Evolutionary conservation across 2,113 vertebrate species (phyloP).

Genomic region (Lethenteron camtschaticum): DNA sequence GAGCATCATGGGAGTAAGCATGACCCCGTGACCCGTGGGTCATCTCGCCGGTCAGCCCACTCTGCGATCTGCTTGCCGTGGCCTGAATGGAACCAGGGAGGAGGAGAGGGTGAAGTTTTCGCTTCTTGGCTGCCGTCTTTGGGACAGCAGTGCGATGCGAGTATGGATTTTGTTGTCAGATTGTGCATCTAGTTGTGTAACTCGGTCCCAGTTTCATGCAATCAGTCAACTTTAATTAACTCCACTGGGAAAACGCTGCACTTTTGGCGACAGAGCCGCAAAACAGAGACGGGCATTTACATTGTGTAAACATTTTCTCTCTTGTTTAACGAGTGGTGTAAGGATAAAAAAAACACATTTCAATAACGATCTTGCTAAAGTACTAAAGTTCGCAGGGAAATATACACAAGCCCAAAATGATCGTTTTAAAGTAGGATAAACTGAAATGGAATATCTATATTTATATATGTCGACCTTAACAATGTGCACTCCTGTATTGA

Average conservation of each 20-base stretch:
- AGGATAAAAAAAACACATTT: too few species aligned
- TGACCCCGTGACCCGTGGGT: too few species aligned
- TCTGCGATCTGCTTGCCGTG: not conserved
- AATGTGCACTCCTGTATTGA: too few species aligned
- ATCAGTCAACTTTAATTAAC: conserved; percentile 5
- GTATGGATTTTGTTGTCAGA: conserved; percentile 5
- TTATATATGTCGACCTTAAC: too few species aligned
- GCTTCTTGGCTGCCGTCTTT: not conserved
- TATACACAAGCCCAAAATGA: too few species aligned
- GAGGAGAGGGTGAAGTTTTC: not conserved
- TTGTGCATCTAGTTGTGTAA: not conserved
- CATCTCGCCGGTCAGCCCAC: too few species aligned
- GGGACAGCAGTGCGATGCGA: not conserved
- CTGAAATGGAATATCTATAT: too few species aligned
- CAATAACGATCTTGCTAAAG: too few species aligned
- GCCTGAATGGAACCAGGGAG: conserved; percentile 2
- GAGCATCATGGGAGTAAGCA: too few species aligned
- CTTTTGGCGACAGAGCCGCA: not conserved
- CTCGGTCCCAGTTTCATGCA: not conserved
- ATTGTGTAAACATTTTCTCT: not conserved
- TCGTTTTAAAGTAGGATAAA: too few species aligned
- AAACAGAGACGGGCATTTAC: not conserved
- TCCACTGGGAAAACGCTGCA: not conserved
- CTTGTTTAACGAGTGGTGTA: not conserved
- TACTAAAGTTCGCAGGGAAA: too few species aligned